These are phyloP conservation scores for Hypolimnas misippus DNA, from an alignment of 2,888 invertebrate genomes.

Conservation along the genomic window DNA sequence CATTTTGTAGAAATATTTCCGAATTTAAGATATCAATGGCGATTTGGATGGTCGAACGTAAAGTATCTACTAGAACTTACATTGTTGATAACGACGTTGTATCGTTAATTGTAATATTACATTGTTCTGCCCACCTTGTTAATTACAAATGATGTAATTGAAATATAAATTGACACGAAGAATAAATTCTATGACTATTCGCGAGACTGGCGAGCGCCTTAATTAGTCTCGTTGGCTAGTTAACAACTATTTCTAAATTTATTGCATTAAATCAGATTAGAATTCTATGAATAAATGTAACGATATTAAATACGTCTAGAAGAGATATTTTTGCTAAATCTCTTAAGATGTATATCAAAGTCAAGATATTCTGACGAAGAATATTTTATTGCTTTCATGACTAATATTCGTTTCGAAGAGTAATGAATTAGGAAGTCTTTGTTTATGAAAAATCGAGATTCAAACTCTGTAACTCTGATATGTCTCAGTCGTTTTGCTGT, in stretches of 20 bases:
- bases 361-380: background rate
- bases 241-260: constrained; percentile 43
- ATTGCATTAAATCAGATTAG: constrained; percentile 41
- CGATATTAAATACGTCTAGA: background rate
- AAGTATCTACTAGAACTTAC: background rate
- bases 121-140: background rate
- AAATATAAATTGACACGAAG: background rate
- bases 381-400: background rate
- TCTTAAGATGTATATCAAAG: background rate
- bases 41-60: too few species aligned
- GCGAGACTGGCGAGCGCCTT: constrained; percentile 25
- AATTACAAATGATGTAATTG: background rate
- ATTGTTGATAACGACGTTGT: background rate
- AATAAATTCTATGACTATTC: constrained; percentile 14
- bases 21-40: too few species aligned
- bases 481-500: too few species aligned
- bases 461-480: too few species aligned
- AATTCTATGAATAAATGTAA: constrained; percentile 26
- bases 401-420: background rate
- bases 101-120: background rate
- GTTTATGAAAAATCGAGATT: too few species aligned
- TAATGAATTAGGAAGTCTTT: too few species aligned
- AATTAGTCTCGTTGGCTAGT: constrained; percentile 42
- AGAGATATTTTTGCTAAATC: constrained; percentile 16
- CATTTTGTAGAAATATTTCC: too few species aligned